Conservation (phyloP, 2,888 invertebrate genomes). For the Calameuta pallipes region DNA sequence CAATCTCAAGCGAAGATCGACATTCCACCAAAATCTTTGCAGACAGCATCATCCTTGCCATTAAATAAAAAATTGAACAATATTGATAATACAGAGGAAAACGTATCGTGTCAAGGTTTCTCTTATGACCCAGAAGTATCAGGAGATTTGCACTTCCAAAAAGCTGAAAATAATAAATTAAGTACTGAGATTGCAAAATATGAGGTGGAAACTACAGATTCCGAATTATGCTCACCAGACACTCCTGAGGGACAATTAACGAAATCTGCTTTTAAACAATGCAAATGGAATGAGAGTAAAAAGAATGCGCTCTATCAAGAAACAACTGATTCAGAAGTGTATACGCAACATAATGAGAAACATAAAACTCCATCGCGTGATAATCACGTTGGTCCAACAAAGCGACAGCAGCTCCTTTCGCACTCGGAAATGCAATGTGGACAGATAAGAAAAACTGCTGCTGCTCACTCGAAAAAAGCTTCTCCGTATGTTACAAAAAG, state of each 20-base stretch:
- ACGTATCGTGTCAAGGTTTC: neutral
- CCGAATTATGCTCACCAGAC: neutral
- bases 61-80: neutral
- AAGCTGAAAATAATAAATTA: neutral
- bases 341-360: neutral
- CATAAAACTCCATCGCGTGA: neutral
- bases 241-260: neutral
- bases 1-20: slow-evolving; percentile 23
- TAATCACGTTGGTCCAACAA: neutral
- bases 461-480: slow-evolving; percentile 32
- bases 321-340: slow-evolving; percentile 22
- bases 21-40: slow-evolving; percentile 23
- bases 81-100: neutral
- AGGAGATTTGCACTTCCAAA: neutral
- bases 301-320: neutral
- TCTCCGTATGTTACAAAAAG: slow-evolving; percentile 34
- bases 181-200: neutral
- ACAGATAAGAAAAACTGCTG: slow-evolving; percentile 9
- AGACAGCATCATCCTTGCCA: neutral
- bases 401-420: neutral
- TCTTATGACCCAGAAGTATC: neutral
- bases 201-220: neutral
- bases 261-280: neutral
- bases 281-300: neutral
- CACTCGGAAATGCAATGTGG: neutral